Conservation (phyloP, 1,140 invertebrate species). For the Drosophila asahinai region DNA sequence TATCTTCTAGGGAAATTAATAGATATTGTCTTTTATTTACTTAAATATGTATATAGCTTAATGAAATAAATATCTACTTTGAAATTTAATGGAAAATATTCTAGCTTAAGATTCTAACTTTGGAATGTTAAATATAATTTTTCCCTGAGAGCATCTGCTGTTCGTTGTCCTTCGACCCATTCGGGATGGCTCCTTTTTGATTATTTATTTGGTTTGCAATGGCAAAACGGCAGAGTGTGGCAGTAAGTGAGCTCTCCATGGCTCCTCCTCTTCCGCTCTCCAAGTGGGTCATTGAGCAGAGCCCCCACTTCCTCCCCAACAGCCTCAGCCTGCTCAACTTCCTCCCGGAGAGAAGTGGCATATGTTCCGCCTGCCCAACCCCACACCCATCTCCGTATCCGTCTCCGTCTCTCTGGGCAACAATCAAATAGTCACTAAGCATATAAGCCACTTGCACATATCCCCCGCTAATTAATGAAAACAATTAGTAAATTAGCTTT, state of each 20-base stretch:
- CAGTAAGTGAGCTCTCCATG: conserved; percentile 27
- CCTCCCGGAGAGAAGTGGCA: conserved; percentile 14
- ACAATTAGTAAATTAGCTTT: conserved; percentile 81
- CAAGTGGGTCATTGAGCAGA: conserved; percentile 63
- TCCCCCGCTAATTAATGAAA: conserved; percentile 74
- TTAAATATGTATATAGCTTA: no score
- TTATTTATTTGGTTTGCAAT: conserved; percentile 34
- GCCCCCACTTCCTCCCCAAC: conserved; percentile 4
- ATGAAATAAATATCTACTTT: no score
- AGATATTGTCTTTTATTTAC: no score
- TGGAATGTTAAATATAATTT: background rate
- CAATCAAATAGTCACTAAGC: conserved; percentile 56
- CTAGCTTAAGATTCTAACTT: background rate
- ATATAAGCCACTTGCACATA: conserved; percentile 52
- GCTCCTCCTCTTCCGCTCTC: conserved; percentile 16
- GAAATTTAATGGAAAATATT: no score
- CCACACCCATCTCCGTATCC: background rate
- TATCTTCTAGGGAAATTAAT: no score
- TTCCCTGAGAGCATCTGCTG: conserved; percentile 22
- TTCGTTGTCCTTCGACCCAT: background rate
- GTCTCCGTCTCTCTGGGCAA: conserved; percentile 19
- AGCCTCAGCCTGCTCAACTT: conserved; percentile 15
- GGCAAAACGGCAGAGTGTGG: conserved; percentile 23
- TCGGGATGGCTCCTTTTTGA: background rate
- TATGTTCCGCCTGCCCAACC: conserved; percentile 10